A percentile compares a stretch with the other conserved stretches of the same genome.
These are phyloP conservation scores for Cynodonichthys magdalenae DNA, from an alignment of 2,797 vertebrate genomes.

Conservation along the genomic window DNA sequence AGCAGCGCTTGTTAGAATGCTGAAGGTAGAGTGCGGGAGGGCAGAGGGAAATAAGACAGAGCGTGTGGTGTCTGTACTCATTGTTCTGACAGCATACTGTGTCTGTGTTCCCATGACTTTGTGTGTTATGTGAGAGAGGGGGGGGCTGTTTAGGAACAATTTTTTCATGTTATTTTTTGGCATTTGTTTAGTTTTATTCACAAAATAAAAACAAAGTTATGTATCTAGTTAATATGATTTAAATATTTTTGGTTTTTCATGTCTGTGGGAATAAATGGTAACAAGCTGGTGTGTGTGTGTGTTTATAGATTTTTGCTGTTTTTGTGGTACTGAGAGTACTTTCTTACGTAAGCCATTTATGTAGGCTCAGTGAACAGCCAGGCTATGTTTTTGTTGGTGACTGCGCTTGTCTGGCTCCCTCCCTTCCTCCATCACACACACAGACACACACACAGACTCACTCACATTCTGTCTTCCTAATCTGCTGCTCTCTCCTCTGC, in stretches of 20 bases:
- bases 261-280: slow-evolving; percentile 28
- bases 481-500: slow-evolving; percentile 31
- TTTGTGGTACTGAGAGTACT: slow-evolving; percentile 90
- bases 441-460: slow-evolving; percentile 20
- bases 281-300: slow-evolving; percentile 57
- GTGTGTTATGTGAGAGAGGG: slow-evolving; percentile 10
- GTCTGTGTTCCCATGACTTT: slow-evolving; percentile 66
- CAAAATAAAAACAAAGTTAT: not conserved
- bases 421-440: slow-evolving; percentile 32
- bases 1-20: slow-evolving; percentile 85
- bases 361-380: slow-evolving; percentile 78
- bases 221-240: not conserved
- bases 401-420: slow-evolving; percentile 69
- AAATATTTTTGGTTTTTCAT: slow-evolving; percentile 19
- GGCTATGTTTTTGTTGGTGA: slow-evolving; percentile 77
- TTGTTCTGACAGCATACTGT: slow-evolving; percentile 90
- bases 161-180: slow-evolving; percentile 1
- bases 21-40: slow-evolving; percentile 49
- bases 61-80: slow-evolving; percentile 90
- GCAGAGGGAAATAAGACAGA: slow-evolving; percentile 40
- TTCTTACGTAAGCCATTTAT: slow-evolving; percentile 91
- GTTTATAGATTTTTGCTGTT: slow-evolving; percentile 87
- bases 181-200: slow-evolving; percentile 14
- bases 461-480: slow-evolving; percentile 35
- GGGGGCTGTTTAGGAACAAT: too few relatives aligned